A percentile compares a stretch with the other conserved stretches of the same genome.
These are phyloP conservation scores for Platysternon megacephalum DNA, from an alignment of 2,113 vertebrate genomes.

Conservation along the genomic window DNA sequence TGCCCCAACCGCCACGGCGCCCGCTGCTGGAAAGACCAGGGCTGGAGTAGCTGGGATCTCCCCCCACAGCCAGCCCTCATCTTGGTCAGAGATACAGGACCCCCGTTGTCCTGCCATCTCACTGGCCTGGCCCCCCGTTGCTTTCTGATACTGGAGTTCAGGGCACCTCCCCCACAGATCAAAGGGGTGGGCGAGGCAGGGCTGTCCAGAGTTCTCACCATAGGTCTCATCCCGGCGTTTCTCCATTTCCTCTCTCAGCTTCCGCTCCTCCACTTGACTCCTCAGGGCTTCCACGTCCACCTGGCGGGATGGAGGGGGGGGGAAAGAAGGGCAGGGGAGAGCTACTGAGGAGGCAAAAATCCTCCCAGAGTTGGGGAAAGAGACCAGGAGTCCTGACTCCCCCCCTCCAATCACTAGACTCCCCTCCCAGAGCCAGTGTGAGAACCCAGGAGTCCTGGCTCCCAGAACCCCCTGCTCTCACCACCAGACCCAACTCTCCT, in stretches of 20 bases:
- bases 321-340: conserved; percentile 19
- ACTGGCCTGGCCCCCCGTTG: too few relatives aligned
- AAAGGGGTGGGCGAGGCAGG: too few relatives aligned
- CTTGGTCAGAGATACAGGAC: neutral
- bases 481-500: too few relatives aligned
- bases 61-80: neutral
- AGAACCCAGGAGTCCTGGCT: neutral
- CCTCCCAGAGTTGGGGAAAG: too few relatives aligned
- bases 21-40: too few relatives aligned
- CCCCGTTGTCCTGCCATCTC: neutral
- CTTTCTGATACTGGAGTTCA: neutral
- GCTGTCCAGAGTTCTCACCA: conserved; percentile 36
- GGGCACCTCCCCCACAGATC: neutral
- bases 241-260: conserved; percentile 53
- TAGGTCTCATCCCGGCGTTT: conserved; percentile 41
- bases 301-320: conserved; percentile 50
- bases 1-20: too few relatives aligned
- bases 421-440: neutral
- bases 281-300: conserved; percentile 81
- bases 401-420: neutral
- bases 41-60: neutral
- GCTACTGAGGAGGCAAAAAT: neutral
- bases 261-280: conserved; percentile 79
- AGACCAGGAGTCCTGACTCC: neutral
- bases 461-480: too few relatives aligned